A percentile compares a stretch with the other conserved stretches of the same genome.
These are phyloP conservation scores for Zosterops borbonicus DNA, from an alignment of 2,113 vertebrate species.

Conservation along the genomic window DNA sequence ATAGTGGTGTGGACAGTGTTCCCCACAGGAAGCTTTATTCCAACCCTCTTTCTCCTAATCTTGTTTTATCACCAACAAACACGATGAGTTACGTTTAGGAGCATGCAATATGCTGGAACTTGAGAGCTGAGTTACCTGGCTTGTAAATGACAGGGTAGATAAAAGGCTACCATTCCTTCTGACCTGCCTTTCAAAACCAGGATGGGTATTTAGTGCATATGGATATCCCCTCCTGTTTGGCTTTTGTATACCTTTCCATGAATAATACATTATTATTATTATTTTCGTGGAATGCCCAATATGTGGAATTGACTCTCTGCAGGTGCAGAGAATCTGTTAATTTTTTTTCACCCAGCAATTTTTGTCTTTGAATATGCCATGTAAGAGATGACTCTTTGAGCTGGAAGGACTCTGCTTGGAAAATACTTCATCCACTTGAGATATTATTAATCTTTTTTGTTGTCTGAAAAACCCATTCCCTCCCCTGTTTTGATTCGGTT, in stretches of 20 bases:
- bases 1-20: neutral
- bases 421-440: neutral
- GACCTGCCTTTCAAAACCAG: neutral
- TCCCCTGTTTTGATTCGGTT: neutral
- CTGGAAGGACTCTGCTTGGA: neutral
- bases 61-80: neutral
- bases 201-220: neutral
- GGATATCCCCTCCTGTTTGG: neutral
- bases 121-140: neutral
- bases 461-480: neutral
- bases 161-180: neutral
- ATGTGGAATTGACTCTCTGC: neutral
- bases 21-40: neutral
- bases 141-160: neutral
- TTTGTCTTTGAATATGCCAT: neutral
- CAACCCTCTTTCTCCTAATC: neutral
- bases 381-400: neutral
- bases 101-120: neutral
- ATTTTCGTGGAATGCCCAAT: neutral
- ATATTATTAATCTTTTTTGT: neutral
- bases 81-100: rapidly evolving
- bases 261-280: neutral
- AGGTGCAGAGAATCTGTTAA: neutral
- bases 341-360: neutral
- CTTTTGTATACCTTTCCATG: constrained; percentile 34